Percentiles rank a stretch among this genome's conserved stretches.
These are phyloP conservation scores for Sarcophaga bullata DNA, from an alignment of 1,140 invertebrate genomes.

Conservation along the genomic window DNA sequence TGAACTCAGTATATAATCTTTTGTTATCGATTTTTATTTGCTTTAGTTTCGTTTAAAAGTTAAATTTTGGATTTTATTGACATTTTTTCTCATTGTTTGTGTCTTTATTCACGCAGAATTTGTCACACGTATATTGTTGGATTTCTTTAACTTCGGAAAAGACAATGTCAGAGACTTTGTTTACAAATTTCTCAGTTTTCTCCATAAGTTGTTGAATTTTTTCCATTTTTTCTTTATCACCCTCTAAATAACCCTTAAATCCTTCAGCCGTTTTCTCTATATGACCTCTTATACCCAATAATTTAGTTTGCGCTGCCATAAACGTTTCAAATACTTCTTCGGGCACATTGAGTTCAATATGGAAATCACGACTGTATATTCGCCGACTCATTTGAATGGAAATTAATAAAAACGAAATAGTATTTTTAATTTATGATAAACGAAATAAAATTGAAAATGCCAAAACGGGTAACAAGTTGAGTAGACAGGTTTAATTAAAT, in stretches of 20 bases:
- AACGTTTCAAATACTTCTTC: slow-evolving; percentile 28
- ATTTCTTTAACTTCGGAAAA: slow-evolving; percentile 43
- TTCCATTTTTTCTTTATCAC: slow-evolving; percentile 15
- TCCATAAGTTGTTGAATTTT: slow-evolving; percentile 41
- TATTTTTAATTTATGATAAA: no score
- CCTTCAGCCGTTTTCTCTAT: slow-evolving; percentile 19
- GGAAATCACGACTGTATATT: slow-evolving; percentile 37
- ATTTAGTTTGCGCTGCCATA: slow-evolving; percentile 32
- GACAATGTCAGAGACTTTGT: not conserved
- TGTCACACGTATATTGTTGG: slow-evolving; percentile 31
- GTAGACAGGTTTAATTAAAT: no score
- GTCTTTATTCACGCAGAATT: slow-evolving; percentile 33
- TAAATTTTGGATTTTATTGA: no score
- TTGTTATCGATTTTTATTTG: no score
- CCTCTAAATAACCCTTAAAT: slow-evolving; percentile 38
- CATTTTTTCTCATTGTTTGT: not conserved
- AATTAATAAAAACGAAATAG: no score
- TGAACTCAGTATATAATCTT: no score
- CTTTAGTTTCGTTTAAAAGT: no score
- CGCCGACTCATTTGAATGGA: not conserved
- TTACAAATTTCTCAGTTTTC: not conserved
- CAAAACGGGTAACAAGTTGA: no score
- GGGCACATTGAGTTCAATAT: slow-evolving; percentile 36
- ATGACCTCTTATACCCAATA: slow-evolving; percentile 21
- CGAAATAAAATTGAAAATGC: no score